These are phyloP conservation scores for Hydrolagus colliei DNA, from an alignment of 2,797 vertebrate genomes.

Conservation along the genomic window DNA sequence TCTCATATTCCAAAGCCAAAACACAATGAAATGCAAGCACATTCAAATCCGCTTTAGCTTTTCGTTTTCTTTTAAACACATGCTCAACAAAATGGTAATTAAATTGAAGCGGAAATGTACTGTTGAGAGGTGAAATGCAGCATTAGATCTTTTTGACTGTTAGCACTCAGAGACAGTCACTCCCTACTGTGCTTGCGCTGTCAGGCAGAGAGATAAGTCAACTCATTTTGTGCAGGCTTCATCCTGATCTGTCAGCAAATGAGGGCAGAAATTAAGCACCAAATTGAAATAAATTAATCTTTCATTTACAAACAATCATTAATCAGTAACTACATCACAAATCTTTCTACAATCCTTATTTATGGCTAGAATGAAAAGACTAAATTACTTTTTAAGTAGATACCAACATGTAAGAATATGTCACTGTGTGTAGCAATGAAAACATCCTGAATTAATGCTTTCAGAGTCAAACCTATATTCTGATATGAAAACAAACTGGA, in stretches of 20 bases:
- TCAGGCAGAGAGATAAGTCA: not conserved
- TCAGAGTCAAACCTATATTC: not conserved
- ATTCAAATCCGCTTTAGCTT: not conserved
- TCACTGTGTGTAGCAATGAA: no score
- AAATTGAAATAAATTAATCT: constrained; percentile 19
- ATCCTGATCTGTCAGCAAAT: not conserved
- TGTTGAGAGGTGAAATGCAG: not conserved
- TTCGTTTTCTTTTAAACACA: not conserved
- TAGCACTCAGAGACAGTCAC: not conserved
- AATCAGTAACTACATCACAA: not conserved
- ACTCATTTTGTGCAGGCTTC: not conserved
- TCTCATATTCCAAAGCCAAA: no score
- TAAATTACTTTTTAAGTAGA: not conserved
- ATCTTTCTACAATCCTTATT: not conserved
- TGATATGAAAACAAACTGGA: no score
- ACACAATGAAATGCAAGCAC: not conserved
- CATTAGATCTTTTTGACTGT: not conserved
- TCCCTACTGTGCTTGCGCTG: not conserved
- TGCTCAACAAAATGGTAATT: not conserved
- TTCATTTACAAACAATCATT: not conserved
- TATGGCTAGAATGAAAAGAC: not conserved
- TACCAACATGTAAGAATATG: not conserved
- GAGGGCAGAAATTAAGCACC: not conserved
- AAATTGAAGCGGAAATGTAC: not conserved
- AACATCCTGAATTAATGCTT: not conserved